Percentiles rank a stretch among this genome's conserved stretches.
Conservation (phyloP, 2,888 invertebrate species). For the Hemicrepidius hirtus region DNA sequence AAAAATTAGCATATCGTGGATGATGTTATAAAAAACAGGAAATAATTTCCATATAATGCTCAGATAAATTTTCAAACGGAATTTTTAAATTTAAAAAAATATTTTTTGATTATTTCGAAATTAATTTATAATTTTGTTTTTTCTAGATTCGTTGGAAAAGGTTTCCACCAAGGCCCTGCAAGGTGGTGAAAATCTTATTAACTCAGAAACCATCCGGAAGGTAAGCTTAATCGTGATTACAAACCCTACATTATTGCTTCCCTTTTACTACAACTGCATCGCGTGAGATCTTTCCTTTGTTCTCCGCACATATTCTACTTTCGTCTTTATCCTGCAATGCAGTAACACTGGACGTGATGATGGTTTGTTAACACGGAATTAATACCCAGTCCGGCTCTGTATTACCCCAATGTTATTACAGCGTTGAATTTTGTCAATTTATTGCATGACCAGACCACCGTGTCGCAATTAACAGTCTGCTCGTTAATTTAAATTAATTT, state of each 20-base stretch:
- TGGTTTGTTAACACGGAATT: background rate
- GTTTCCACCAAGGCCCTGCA: too few species aligned
- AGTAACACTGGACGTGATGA: background rate
- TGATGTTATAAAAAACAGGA: too few species aligned
- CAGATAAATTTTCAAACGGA: too few species aligned
- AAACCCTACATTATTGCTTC: background rate
- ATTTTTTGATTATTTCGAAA: too few species aligned
- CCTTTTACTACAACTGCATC: conserved; percentile 1
- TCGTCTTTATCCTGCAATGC: background rate
- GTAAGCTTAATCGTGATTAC: conserved; percentile 6
- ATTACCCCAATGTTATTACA: background rate
- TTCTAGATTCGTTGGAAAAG: too few species aligned
- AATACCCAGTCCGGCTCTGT: background rate
- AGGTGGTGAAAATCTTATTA: background rate
- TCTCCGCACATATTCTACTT: background rate
- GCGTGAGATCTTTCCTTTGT: background rate
- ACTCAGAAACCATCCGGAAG: background rate
- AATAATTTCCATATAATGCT: too few species aligned
- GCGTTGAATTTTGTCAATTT: conserved; percentile 15
- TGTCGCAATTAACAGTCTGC: conserved; percentile 21
- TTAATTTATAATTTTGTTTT: too few species aligned
- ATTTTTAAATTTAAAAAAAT: too few species aligned
- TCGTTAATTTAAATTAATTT: conserved; percentile 33
- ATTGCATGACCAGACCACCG: conserved; percentile 8
- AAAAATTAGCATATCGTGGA: too few species aligned